phyloP scores from a whole-genome alignment of 2,797 vertebrate genomes.

The Cossypha dichroa region DNA sequence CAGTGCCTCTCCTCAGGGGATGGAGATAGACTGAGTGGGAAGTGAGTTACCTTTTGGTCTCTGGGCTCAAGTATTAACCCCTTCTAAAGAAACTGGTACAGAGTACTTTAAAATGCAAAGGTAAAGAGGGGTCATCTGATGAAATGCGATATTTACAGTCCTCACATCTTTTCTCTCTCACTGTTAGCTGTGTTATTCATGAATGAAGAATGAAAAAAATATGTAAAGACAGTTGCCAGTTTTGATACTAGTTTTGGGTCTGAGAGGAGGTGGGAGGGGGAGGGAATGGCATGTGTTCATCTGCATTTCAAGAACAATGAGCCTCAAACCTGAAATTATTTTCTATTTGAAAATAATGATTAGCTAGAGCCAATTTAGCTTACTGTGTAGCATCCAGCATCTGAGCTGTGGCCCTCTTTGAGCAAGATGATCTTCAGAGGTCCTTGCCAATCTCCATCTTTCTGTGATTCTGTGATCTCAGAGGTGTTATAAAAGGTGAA shows the following conservation, averaged over 20 bases:
- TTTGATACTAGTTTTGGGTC: constrained; percentile 15
- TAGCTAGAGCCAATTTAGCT: neutral
- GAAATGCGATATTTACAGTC: neutral
- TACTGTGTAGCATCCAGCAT: neutral
- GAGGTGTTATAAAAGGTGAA: neutral
- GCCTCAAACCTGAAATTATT: constrained; percentile 26
- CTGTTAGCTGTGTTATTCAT: neutral
- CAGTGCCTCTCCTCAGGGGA: neutral
- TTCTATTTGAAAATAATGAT: constrained; percentile 24
- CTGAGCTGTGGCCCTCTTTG: neutral
- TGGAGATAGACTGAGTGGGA: neutral
- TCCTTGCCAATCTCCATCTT: neutral
- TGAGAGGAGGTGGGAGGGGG: constrained; percentile 4
- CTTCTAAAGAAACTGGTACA: neutral
- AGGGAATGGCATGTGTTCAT: constrained; percentile 18
- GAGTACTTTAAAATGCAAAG: neutral
- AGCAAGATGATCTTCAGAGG: neutral
- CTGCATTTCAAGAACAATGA: constrained; percentile 34
- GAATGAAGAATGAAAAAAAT: constrained; percentile 22
- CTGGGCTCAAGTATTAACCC: neutral
- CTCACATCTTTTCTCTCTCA: neutral
- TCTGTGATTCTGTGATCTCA: neutral
- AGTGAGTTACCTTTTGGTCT: neutral
- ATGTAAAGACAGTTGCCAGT: neutral
- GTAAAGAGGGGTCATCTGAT: neutral